Percentiles rank a stretch among this genome's conserved stretches.
Conservation (phyloP, 2,797 vertebrate genomes). For the Acrocephalus scirpaceus region DNA sequence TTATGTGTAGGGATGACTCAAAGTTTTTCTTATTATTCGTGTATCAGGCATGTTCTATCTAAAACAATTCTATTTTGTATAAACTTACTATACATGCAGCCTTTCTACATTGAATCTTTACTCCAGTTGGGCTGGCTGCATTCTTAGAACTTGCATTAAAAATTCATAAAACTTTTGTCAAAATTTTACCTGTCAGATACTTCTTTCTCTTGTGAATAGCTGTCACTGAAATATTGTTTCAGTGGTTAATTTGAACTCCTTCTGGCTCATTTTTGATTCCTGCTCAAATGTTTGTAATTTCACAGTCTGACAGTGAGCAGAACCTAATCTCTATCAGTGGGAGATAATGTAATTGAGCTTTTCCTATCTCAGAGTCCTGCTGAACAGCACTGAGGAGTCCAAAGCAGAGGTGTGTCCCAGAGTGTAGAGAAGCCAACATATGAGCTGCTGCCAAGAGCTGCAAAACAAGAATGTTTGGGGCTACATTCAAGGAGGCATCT, state of each 20-base stretch:
- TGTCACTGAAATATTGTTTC: background rate
- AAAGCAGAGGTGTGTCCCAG: background rate
- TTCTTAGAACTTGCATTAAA: background rate
- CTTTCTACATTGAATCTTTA: background rate
- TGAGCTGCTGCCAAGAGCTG: background rate
- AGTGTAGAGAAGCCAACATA: background rate
- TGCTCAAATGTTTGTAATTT: background rate
- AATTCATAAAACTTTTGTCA: background rate
- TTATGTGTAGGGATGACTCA: background rate
- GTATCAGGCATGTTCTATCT: background rate
- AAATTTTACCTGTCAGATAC: background rate
- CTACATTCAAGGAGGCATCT: background rate
- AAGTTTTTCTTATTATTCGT: background rate
- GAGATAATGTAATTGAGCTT: fast-evolving
- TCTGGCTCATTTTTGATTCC: constrained; percentile 7
- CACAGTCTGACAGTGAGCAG: background rate
- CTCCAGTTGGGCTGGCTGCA: background rate
- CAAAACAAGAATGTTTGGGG: background rate
- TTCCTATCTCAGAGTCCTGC: background rate
- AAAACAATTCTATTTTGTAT: background rate
- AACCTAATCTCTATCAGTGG: background rate
- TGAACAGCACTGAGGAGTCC: background rate
- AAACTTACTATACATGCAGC: background rate
- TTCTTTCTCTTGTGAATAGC: background rate
- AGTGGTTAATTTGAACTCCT: background rate